Base-by-base conservation (phyloP, 2,113 vertebrate species). In the Pelodiscus sinensis region DNA sequence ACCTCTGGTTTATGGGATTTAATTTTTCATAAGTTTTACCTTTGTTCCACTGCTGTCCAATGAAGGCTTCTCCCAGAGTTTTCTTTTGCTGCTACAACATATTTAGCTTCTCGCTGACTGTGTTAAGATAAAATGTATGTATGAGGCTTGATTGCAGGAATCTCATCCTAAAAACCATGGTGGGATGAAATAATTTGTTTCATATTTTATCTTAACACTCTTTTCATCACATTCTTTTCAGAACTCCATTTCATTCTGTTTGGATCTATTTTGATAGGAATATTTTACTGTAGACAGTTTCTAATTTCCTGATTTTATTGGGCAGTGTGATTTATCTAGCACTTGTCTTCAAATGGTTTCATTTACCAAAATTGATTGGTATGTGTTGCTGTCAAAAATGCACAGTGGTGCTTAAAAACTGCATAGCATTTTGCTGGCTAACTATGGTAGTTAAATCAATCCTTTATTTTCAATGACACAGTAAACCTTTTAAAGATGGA, bases 241-340 rank as follows among this genome's bases (percentile, higher is more conserved):
- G 78, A 73, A 52, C 51, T 86, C 88, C 9, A 0, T 79, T 58
- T 84, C 80, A 19, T 77, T 78, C 52, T 89, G 0, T 86, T 88
- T 90, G 73, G 87, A 54, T 92, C 89, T 4, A 0, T 79, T 75
- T 90, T 84, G 57, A 54, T 44, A 78, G 71, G 88, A 77, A 44
- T 18, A 38, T 31, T 92, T 50, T 44, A 10, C 10, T 24, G 10
- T 10, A 1, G 31, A 24, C 60, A 65, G 3, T 93, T 92, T 91
- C 86, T 95, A 94, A 95, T 92, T 93, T 95, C 91, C 54, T 14
- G 19, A 35, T 73, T 93, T 85, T 60, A 79, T 86, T 19, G 25
- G 90, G 81, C 85, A 83, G 81, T 94, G 93, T 82, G 85, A 77
- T 95, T 94, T 18, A 25, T 78, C 88, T 73, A 86, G 90, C 68